phyloP scores from a whole-genome alignment of 2,797 vertebrate species.

The Chloroceryle amazona region DNA sequence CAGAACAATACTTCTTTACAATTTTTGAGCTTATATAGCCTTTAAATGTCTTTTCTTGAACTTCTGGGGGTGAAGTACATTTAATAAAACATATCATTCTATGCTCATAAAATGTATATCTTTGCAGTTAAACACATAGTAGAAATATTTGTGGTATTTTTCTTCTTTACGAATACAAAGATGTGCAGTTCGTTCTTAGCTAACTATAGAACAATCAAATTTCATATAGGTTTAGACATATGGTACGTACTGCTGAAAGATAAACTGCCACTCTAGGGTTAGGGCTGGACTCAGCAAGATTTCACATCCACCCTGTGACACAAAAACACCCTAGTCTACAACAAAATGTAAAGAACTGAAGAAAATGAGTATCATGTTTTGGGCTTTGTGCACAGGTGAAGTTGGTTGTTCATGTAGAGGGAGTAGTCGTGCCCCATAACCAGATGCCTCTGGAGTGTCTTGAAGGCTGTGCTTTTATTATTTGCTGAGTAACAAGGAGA shows the following conservation, averaged over 20 bases:
- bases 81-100: neutral
- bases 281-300: neutral
- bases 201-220: neutral
- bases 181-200: neutral
- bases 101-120: too few relatives aligned
- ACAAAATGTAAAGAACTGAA: neutral
- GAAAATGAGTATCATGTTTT: neutral
- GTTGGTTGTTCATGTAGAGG: neutral
- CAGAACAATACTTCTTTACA: constrained; percentile 8
- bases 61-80: constrained; percentile 1
- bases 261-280: neutral
- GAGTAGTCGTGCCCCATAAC: neutral
- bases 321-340: neutral
- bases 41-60: neutral
- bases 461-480: neutral
- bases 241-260: neutral
- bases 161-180: neutral
- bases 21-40: neutral
- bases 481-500: neutral
- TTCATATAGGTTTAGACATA: neutral
- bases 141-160: neutral
- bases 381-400: neutral
- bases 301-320: neutral
- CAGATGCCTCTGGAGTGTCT: neutral
- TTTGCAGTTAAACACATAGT: neutral